These are phyloP conservation scores for Aspidoscelis tigris DNA, from an alignment of 2,113 vertebrate genomes.

Conservation along the genomic window DNA sequence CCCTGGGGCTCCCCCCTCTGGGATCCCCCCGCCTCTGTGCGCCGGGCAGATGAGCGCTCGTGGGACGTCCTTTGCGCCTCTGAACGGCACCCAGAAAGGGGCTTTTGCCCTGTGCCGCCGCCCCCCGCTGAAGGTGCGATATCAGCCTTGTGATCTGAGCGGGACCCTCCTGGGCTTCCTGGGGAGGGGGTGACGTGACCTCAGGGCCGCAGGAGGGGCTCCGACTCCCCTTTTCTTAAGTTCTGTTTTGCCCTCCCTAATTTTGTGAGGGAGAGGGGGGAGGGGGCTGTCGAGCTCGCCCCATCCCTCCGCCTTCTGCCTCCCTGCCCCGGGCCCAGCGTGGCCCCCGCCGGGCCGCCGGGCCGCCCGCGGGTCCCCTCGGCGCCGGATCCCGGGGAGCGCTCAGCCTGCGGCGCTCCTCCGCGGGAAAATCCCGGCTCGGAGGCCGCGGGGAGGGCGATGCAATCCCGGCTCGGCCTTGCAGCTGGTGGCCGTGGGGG, in stretches of 20 bases:
- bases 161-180: slow-evolving; percentile 48
- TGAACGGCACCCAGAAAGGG: neutral
- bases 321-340: neutral
- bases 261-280: slow-evolving; percentile 55
- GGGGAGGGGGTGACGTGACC: slow-evolving; percentile 26
- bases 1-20: no score
- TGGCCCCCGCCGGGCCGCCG: neutral
- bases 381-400: no score
- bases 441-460: neutral
- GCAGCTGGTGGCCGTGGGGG: neutral
- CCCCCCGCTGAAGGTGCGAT: slow-evolving; percentile 53
- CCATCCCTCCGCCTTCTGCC: neutral
- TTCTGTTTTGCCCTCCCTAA: no score
- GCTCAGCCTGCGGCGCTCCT: neutral
- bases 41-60: neutral
- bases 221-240: no score
- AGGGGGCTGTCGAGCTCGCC: neutral
- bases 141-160: slow-evolving; percentile 43
- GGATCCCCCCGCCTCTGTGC: no score
- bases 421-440: slow-evolving; percentile 5
- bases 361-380: no score
- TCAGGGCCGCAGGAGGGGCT: slow-evolving; percentile 6
- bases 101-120: neutral
- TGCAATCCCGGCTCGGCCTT: neutral
- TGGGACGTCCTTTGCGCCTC: neutral